These are phyloP conservation scores for Sterrhoptilus dennistouni DNA, from an alignment of 2,113 vertebrate species.

Conservation along the genomic window DNA sequence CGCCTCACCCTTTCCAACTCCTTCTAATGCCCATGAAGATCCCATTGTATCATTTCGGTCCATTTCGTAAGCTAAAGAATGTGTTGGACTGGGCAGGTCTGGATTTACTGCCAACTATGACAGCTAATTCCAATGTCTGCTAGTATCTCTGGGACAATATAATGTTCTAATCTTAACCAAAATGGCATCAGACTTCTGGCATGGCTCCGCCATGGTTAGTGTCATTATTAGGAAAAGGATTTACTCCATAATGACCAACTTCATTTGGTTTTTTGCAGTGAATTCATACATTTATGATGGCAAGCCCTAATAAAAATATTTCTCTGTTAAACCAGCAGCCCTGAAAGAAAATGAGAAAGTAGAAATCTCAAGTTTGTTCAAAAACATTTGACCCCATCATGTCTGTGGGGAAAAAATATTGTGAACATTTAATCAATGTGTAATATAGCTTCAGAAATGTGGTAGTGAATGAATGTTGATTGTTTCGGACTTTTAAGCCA, in stretches of 20 bases:
- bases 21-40: slow-evolving; percentile 19
- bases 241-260: not conserved
- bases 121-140: not conserved
- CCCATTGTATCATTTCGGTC: slow-evolving; percentile 51
- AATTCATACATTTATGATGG: not conserved
- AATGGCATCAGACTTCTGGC: slow-evolving; percentile 37
- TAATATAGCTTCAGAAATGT: not conserved
- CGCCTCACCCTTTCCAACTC: slow-evolving; percentile 12
- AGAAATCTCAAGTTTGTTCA: not conserved
- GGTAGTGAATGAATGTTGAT: not conserved
- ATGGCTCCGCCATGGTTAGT: not conserved
- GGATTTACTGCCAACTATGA: slow-evolving; percentile 19
- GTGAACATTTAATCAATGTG: not conserved
- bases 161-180: slow-evolving; percentile 31
- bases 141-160: not conserved
- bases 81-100: slow-evolving; percentile 20
- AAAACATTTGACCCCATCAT: not conserved
- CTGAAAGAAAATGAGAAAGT: not conserved
- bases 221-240: not conserved
- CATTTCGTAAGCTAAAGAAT: slow-evolving; percentile 11
- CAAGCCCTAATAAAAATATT: not conserved
- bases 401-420: not conserved
- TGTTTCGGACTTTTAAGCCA: not conserved
- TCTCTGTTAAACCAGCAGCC: not conserved
- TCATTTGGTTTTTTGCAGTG: not conserved